Evolutionary conservation across 1,140 invertebrate genomes (phyloP), one percentile per base, ranked within the genome.

Genomic region (Drosophila nigrodunni): DNA sequence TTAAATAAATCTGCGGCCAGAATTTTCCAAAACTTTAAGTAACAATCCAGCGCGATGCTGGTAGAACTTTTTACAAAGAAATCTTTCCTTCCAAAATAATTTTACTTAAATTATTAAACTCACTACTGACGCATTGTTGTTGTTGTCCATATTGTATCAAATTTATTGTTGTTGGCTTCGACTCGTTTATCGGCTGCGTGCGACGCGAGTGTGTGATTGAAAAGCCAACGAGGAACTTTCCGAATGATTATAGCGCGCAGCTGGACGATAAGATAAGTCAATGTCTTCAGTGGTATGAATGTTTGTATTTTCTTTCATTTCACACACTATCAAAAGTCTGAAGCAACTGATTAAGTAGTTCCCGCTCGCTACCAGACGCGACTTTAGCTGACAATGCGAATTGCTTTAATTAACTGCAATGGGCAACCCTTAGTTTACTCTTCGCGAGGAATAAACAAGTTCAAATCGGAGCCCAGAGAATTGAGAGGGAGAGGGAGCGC

Each of bases 361-460:
- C 41, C 54, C 35, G 50, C 58, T 67, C 35, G 30, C 58, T 67
- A 18, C 2, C 65, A 37, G 52, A 39, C 54, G 8, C 25, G 39
- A 34, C 10, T 21, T 59, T 13, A 35, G 11, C 39, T 54, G 61
- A 59, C 59, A 43, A 34, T 79, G 80, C 80, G 62, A 87, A 88
- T 88, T 88, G 80, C 61, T 74, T 77, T 83, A 89, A 87, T 88
- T 79, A 59, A 80, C 67, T 83, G 82, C 58, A 67, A 77, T 87
- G 61, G 25, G 61, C 70, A 89, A 88, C 77, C 83, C 79, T 77
- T 34, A 35, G 11, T 18, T 13, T n/a, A 13, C 15, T 58, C 10
- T 11, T 18, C 9, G 11, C 41, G 13, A 9, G 54, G 25, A 35
- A 43, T 9, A 9, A 15, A 30, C 25, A 49, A 41, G 35, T 43